Evolutionary conservation across 2,113 vertebrate species (phyloP).

Genomic region (Oreocharis arfaki): DNA sequence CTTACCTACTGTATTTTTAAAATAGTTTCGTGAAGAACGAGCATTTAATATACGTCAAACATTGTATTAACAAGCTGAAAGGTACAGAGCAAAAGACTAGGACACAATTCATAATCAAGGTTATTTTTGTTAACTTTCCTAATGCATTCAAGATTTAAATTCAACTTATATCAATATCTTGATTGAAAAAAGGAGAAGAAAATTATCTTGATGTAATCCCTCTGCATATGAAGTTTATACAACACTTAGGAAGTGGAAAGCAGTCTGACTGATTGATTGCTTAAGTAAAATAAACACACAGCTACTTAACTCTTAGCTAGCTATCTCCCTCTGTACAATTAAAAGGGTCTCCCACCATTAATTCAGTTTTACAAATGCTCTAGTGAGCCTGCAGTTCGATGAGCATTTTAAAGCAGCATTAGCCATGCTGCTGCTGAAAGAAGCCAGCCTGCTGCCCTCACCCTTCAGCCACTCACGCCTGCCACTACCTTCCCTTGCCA

Average conservation of each 20-base stretch:
- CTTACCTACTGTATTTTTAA: neutral
- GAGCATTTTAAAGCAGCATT: neutral
- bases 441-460: neutral
- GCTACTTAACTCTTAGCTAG: slow-evolving; percentile 30
- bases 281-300: slow-evolving; percentile 44
- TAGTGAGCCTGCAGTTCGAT: neutral
- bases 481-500: neutral
- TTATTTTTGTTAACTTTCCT: slow-evolving; percentile 2
- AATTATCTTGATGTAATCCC: slow-evolving; percentile 4
- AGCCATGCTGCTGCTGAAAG: neutral
- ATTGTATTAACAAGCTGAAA: neutral
- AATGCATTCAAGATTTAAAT: neutral
- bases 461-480: neutral
- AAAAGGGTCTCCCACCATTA: slow-evolving; percentile 7
- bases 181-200: neutral
- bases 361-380: neutral
- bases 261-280: slow-evolving; percentile 31
- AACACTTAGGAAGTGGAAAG: slow-evolving; percentile 26
- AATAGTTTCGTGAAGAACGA: neutral
- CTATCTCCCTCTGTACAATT: neutral
- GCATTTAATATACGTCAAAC: neutral
- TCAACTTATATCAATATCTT: neutral
- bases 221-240: slow-evolving; percentile 23
- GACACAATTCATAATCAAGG: neutral
- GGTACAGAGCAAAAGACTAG: neutral